Conservation (phyloP, 2,888 invertebrate species). For the Synergus gifuensis region DNA sequence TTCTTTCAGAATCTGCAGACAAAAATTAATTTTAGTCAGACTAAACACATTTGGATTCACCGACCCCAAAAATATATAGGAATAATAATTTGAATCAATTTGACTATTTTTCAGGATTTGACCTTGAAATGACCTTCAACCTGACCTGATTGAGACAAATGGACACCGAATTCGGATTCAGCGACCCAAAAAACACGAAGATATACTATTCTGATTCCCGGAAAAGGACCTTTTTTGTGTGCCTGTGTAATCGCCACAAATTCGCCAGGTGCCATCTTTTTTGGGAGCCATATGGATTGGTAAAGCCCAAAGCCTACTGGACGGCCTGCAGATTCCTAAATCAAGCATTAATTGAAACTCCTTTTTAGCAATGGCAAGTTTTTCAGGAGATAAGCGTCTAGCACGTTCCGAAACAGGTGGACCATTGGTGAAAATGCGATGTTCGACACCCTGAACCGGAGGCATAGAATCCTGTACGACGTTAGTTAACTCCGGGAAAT, state of each 20-base stretch:
- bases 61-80: too few species aligned
- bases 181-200: too few species aligned
- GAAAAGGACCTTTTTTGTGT: too few species aligned
- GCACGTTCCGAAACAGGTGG: background rate
- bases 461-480: background rate
- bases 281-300: conserved; percentile 26
- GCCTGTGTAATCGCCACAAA: conserved; percentile 14
- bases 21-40: too few species aligned
- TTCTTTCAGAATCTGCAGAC: too few species aligned
- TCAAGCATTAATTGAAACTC: background rate
- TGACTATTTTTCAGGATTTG: too few species aligned
- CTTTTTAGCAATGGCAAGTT: conserved; percentile 5
- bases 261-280: conserved; percentile 17
- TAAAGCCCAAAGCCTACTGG: background rate
- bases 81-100: too few species aligned
- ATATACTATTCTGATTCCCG: too few species aligned
- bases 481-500: background rate
- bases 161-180: too few species aligned
- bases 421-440: background rate
- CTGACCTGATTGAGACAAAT: too few species aligned
- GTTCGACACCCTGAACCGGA: background rate
- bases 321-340: conserved; percentile 3
- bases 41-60: too few species aligned
- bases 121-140: too few species aligned
- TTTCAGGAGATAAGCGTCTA: conserved; percentile 1